These are phyloP conservation scores for Actinia equina DNA, from an alignment of 64 coral and sea anemone genomes.

Conservation along the genomic window DNA sequence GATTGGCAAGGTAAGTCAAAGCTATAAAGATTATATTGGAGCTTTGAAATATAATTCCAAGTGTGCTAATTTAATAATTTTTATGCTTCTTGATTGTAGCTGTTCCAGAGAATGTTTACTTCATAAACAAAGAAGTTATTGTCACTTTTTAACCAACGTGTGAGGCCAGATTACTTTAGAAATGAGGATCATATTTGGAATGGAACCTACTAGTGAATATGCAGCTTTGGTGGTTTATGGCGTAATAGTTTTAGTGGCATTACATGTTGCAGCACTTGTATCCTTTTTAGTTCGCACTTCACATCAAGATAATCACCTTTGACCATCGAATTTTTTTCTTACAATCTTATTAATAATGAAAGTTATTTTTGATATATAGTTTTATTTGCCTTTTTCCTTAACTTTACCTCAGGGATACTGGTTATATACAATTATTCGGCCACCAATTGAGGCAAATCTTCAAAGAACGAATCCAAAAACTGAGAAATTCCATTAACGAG, in stretches of 20 bases:
- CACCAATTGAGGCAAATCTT: neutral
- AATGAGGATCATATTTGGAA: conserved; percentile 12
- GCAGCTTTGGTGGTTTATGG: conserved; percentile 85
- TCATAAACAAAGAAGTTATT: neutral
- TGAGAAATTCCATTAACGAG: neutral
- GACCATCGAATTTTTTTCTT: neutral
- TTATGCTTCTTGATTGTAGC: neutral
- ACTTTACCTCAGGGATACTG: neutral
- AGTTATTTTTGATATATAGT: neutral
- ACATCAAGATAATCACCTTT: neutral
- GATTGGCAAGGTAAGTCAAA: neutral
- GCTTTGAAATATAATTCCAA: neutral
- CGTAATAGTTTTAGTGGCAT: conserved; percentile 73
- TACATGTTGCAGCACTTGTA: conserved; percentile 97
- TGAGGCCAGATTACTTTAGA: neutral
- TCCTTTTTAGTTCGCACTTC: conserved; percentile 40
- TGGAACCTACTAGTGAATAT: conserved; percentile 27
- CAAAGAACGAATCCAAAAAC: neutral
- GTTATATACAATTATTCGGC: conserved; percentile 9
- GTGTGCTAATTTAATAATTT: neutral
- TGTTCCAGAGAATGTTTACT: neutral
- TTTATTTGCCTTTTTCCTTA: neutral
- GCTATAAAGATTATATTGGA: neutral
- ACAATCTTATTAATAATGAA: too few relatives aligned
- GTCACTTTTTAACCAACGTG: neutral